Conservation (phyloP, 2,113 vertebrate species). For the Carassius auratus region DNA sequence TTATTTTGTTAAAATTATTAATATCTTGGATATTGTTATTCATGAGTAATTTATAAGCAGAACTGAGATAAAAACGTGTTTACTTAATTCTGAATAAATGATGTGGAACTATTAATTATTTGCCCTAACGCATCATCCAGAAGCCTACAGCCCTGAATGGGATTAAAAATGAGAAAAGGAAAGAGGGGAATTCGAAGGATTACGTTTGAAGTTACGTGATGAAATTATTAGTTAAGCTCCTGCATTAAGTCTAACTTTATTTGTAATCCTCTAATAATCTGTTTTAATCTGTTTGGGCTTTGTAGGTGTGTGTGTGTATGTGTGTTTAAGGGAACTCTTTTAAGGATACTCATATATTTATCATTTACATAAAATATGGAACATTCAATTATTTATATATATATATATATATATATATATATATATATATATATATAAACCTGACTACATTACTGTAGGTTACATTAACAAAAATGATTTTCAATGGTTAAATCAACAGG, state of each 20-base stretch:
- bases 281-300: constrained; percentile 68
- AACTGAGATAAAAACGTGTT: not conserved
- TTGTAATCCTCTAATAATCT: constrained; percentile 70
- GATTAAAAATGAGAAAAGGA: constrained; percentile 40
- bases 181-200: constrained; percentile 56
- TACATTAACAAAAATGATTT: not conserved
- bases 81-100: not conserved
- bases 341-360: not conserved
- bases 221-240: constrained; percentile 57
- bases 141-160: not conserved
- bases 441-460: not conserved
- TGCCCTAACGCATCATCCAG: not conserved
- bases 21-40: not conserved
- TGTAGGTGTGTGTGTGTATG: constrained; percentile 64
- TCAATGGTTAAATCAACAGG: not conserved
- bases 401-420: not conserved
- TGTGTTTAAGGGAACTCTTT: not conserved
- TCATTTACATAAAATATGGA: not conserved
- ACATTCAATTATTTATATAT: too few relatives aligned
- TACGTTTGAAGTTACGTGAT: constrained; percentile 68
- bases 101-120: not conserved
- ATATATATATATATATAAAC: not conserved
- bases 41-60: too few relatives aligned
- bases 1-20: not conserved
- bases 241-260: constrained; percentile 61